phyloP scores from a whole-genome alignment of 2,797 vertebrate genomes.

The Sebastes minor region DNA sequence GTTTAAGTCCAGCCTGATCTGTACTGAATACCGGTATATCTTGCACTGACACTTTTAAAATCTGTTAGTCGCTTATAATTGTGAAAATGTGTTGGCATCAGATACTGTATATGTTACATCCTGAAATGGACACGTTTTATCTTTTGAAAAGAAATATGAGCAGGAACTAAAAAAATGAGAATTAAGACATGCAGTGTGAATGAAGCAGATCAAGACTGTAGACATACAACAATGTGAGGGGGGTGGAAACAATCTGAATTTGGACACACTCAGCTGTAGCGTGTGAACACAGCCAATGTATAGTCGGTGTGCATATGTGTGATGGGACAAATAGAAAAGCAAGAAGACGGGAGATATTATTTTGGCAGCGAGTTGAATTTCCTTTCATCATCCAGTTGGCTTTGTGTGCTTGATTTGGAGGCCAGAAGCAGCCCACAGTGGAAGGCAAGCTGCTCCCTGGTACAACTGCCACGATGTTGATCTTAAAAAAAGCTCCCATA shows the following conservation, averaged over 20 bases:
- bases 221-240: not conserved
- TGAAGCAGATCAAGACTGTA: not conserved
- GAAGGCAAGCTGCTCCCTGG: constrained; percentile 56
- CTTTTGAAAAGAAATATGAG: too few relatives aligned
- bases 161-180: not conserved
- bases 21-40: not conserved
- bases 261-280: not conserved
- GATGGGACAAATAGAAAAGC: constrained; percentile 41
- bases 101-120: not conserved
- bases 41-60: not conserved
- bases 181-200: not conserved
- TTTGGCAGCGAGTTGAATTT: constrained; percentile 41
- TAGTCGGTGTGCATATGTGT: constrained; percentile 50
- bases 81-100: not conserved
- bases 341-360: constrained; percentile 12
- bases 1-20: not conserved
- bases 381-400: constrained; percentile 61
- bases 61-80: too few relatives aligned
- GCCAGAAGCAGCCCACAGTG: constrained; percentile 48
- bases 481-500: constrained; percentile 52
- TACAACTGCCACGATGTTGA: constrained; percentile 51
- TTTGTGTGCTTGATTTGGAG: constrained; percentile 38
- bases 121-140: not conserved
- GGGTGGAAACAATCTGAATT: not conserved
- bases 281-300: constrained; percentile 27